Conservation (phyloP, 2,888 invertebrate genomes). For the Cistogaster globosa region DNA sequence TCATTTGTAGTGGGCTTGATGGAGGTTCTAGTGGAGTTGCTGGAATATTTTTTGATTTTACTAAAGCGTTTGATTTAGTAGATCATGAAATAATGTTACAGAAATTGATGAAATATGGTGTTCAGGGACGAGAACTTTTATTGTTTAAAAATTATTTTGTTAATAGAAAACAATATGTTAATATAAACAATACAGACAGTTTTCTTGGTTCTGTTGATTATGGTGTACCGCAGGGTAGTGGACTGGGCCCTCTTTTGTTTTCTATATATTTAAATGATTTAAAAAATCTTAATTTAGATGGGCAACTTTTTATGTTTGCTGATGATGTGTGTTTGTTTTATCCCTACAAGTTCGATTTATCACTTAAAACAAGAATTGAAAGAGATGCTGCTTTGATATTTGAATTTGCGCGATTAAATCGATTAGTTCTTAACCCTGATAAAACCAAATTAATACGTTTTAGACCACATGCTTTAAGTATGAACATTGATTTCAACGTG, state of each 20-base stretch:
- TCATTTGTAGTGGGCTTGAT: background rate
- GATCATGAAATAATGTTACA: constrained; percentile 2
- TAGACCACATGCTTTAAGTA: background rate
- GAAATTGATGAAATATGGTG: background rate
- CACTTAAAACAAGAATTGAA: background rate
- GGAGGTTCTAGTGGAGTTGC: constrained; percentile 1
- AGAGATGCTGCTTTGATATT: constrained; percentile 18
- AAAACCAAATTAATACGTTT: background rate
- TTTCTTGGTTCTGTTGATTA: constrained; percentile 5
- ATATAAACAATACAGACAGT: background rate
- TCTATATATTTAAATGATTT: background rate
- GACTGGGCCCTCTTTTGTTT: background rate
- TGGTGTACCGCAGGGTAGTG: constrained; percentile 22
- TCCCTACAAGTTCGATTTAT: background rate
- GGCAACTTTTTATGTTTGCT: background rate
- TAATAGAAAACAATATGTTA: constrained; percentile 18
- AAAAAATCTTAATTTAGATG: background rate
- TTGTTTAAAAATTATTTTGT: background rate
- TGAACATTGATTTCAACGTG: background rate
- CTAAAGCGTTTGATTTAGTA: constrained; percentile 3
- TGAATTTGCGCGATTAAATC: constrained; percentile 16
- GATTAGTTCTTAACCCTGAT: constrained; percentile 1
- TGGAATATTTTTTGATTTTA: constrained; percentile 5
- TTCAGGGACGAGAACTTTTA: background rate
- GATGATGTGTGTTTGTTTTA: constrained; percentile 1